These are phyloP conservation scores for Allobates femoralis DNA, from an alignment of 2,797 vertebrate species.

Conservation along the genomic window DNA sequence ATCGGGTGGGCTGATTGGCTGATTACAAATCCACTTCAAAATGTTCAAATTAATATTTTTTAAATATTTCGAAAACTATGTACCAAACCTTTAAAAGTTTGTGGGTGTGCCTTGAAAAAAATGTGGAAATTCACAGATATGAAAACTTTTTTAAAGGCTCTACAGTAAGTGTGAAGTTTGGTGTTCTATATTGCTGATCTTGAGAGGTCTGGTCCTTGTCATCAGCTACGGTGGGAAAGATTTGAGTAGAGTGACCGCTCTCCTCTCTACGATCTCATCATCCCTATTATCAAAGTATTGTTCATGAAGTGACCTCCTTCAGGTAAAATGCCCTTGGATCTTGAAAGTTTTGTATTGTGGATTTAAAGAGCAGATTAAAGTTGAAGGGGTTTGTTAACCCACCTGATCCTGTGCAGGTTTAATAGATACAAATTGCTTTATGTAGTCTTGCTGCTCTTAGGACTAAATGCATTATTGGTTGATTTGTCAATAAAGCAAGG, in stretches of 20 bases:
- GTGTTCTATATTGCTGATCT: too few relatives aligned
- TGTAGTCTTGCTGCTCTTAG: slow-evolving; percentile 44
- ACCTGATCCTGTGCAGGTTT: slow-evolving; percentile 58
- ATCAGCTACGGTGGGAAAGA: too few relatives aligned
- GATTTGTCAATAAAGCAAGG: slow-evolving; percentile 66
- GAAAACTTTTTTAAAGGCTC: too few relatives aligned
- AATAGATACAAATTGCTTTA: slow-evolving; percentile 66
- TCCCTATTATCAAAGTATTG: not conserved
- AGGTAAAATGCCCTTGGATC: slow-evolving; percentile 55
- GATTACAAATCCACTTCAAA: too few relatives aligned
- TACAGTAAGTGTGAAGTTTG: too few relatives aligned
- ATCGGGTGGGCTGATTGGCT: too few relatives aligned
- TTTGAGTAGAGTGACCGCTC: not conserved
- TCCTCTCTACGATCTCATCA: not conserved
- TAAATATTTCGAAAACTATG: too few relatives aligned
- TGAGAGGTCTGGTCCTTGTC: too few relatives aligned
- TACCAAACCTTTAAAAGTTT: too few relatives aligned
- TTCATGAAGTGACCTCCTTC: slow-evolving; percentile 12
- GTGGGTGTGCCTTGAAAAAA: too few relatives aligned
- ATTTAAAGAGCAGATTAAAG: slow-evolving; percentile 63
- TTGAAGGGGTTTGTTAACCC: slow-evolving; percentile 49
- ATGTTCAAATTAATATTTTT: too few relatives aligned
- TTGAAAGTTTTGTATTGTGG: slow-evolving; percentile 57
- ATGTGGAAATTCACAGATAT: too few relatives aligned
- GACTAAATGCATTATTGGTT: slow-evolving; percentile 61